Conservation (phyloP, 2,113 vertebrate genomes). For the Hippocampus guttulatus region DNA sequence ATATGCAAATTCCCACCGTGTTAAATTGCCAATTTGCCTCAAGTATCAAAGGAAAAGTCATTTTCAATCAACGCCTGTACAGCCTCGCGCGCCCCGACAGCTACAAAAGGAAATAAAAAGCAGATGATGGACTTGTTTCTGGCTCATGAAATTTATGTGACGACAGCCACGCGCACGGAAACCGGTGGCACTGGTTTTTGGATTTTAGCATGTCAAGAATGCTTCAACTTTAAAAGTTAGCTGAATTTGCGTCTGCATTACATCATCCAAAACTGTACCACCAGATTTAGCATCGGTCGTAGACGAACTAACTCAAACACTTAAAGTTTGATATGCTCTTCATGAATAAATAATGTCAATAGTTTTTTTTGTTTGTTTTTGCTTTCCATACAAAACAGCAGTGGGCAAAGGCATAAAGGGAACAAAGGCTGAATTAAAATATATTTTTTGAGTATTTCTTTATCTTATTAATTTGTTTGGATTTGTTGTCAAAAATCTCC, state of each 20-base stretch:
- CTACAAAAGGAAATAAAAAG: conserved; percentile 6
- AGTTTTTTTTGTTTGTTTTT: no score
- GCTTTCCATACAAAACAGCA: background rate
- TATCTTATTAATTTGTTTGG: no score
- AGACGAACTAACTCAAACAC: background rate
- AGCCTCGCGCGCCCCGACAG: background rate
- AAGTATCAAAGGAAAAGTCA: conserved; percentile 8
- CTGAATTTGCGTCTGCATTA: background rate
- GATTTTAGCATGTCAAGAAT: background rate
- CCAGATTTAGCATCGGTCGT: background rate
- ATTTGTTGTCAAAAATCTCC: no score
- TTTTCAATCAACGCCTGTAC: conserved; percentile 5
- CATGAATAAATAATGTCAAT: background rate
- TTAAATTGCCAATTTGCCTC: conserved; percentile 17
- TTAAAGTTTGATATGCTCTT: background rate
- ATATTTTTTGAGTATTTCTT: no score
- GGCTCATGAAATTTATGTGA: background rate
- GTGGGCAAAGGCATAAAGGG: background rate
- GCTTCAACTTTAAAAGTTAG: background rate
- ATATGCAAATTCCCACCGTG: background rate
- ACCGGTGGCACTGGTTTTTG: background rate
- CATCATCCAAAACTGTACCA: background rate
- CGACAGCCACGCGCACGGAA: background rate
- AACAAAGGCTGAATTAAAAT: background rate
- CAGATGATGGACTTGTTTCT: background rate